Conservation (phyloP, 2,888 invertebrate genomes). For the Xylota segnis region DNA sequence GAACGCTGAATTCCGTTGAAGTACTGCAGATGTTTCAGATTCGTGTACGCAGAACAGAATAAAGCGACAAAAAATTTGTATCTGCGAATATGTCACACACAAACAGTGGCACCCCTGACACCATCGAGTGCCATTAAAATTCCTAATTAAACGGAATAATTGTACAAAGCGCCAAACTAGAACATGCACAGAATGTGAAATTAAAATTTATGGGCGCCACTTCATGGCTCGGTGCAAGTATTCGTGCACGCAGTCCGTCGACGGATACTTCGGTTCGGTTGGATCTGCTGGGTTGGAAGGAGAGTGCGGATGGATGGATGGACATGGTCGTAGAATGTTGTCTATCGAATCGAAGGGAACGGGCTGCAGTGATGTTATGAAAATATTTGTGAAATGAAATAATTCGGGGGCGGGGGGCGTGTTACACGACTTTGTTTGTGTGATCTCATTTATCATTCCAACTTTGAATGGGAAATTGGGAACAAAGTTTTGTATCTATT, state of each 20-base stretch:
- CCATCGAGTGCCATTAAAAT: conserved; percentile 57
- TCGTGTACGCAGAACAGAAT: neutral
- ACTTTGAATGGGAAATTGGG: conserved; percentile 51
- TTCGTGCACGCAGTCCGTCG: conserved; percentile 23
- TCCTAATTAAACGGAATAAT: conserved; percentile 72
- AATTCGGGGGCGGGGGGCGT: conserved; percentile 14
- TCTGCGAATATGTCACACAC: conserved; percentile 41
- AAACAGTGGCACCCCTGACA: conserved; percentile 36
- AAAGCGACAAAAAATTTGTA: conserved; percentile 2
- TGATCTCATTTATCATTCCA: conserved; percentile 66
- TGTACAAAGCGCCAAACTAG: conserved; percentile 45
- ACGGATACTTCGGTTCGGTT: conserved; percentile 35
- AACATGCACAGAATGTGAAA: conserved; percentile 64
- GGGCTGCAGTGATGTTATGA: conserved; percentile 36
- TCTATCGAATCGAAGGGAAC: neutral
- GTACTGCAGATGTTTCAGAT: conserved; percentile 63
- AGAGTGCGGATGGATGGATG: conserved; percentile 49
- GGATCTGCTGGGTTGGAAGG: conserved; percentile 8
- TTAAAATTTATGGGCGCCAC: conserved; percentile 73
- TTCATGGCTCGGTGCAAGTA: conserved; percentile 56
- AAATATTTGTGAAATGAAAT: conserved; percentile 69
- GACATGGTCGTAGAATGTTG: conserved; percentile 43
- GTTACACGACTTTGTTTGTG: conserved; percentile 44
- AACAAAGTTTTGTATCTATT: conserved; percentile 53
- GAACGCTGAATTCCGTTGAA: conserved; percentile 16